Evolutionary conservation across 2,797 vertebrate genomes (phyloP).

Genomic region (Cuculus canorus): DNA sequence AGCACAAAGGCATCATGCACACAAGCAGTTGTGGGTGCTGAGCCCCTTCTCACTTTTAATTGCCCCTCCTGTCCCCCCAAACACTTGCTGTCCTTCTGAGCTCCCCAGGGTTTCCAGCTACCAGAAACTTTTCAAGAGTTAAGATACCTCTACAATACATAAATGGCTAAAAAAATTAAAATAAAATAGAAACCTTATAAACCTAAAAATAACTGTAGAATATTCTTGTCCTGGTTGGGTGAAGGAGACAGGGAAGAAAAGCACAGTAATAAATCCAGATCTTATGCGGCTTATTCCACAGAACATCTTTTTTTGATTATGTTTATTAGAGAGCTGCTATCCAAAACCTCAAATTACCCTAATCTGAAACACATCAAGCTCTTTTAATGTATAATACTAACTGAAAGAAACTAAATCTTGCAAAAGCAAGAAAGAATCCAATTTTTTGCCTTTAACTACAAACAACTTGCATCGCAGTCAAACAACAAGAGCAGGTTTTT

Average conservation of each 20-base stretch:
- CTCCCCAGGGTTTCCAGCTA: not conserved
- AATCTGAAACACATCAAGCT: slow-evolving; percentile 21
- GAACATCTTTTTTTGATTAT: slow-evolving; percentile 57
- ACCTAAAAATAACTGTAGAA: slow-evolving; percentile 24
- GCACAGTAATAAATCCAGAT: not conserved
- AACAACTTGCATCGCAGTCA: slow-evolving; percentile 2
- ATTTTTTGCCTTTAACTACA: slow-evolving; percentile 3
- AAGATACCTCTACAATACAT: not conserved
- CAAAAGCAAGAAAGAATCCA: not conserved
- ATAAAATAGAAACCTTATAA: not conserved
- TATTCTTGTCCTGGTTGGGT: not conserved
- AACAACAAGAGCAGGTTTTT: not conserved
- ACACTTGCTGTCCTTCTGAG: not conserved
- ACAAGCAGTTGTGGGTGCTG: not conserved
- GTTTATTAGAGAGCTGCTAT: slow-evolving; percentile 16
- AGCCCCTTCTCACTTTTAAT: not conserved
- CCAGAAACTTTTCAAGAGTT: not conserved
- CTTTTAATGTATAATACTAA: slow-evolving; percentile 32
- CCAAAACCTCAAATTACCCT: slow-evolving; percentile 45
- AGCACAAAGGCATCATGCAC: not conserved
- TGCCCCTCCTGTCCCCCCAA: fast-evolving
- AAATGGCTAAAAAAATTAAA: not conserved
- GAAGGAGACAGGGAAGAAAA: not conserved
- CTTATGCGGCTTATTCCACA: not conserved
- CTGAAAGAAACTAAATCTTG: not conserved